These are phyloP conservation scores for Acrossocheilus fasciatus DNA, from an alignment of 2,797 vertebrate species.

Conservation along the genomic window DNA sequence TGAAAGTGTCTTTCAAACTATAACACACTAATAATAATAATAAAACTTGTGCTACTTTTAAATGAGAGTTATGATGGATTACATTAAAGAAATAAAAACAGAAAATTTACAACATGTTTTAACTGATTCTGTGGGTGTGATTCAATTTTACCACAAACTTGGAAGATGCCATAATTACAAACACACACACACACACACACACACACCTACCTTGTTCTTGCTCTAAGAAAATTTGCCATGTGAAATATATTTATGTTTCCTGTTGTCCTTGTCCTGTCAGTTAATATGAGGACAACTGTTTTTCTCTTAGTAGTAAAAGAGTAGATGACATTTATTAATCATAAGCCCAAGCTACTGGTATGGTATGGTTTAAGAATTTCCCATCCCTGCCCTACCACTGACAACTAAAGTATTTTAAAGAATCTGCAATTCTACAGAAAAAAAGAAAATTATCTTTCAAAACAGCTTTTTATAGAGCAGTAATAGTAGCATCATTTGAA, in stretches of 20 bases:
- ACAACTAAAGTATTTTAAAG: background rate
- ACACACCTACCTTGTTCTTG: background rate
- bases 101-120: constrained; percentile 3
- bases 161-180: background rate
- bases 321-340: background rate
- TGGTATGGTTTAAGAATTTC: background rate
- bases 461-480: background rate
- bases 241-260: constrained; percentile 9
- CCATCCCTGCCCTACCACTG: background rate
- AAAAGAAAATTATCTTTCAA: background rate
- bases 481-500: background rate
- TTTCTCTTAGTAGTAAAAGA: background rate
- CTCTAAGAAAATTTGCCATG: background rate
- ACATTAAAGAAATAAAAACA: background rate
- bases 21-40: background rate
- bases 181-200: background rate
- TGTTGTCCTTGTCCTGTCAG: constrained; percentile 19
- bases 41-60: background rate
- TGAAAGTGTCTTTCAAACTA: background rate
- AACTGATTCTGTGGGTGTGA: constrained; percentile 13
- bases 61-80: background rate
- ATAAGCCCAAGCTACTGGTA: background rate
- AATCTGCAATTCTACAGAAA: background rate
- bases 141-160: constrained; percentile 4
- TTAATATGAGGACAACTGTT: background rate